Evolutionary conservation across 2,888 invertebrate species (phyloP).

Genomic region (Labia minor): DNA sequence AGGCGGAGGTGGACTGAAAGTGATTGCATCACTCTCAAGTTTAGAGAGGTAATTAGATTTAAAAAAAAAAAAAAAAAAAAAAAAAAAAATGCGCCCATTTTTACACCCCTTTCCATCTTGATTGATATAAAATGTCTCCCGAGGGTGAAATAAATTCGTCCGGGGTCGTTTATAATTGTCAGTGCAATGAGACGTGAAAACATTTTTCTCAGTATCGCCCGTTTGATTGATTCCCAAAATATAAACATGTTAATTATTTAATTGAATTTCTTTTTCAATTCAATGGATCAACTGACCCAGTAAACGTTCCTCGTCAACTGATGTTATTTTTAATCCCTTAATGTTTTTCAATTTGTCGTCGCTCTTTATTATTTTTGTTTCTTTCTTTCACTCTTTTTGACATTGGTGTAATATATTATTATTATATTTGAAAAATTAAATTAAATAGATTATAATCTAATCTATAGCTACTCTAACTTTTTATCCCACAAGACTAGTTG

Average conservation of each 20-base stretch:
- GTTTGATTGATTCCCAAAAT: neutral
- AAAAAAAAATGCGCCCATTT: neutral
- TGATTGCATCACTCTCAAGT: constrained; percentile 4
- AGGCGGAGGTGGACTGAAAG: neutral
- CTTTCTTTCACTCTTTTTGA: no score
- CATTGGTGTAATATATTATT: no score
- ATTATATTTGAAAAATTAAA: no score
- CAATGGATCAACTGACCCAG: no score
- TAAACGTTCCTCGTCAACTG: no score
- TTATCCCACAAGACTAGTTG: no score
- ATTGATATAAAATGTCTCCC: constrained; percentile 13
- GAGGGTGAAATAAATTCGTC: neutral
- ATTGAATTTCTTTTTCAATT: neutral
- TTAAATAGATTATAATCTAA: no score
- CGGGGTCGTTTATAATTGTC: neutral
- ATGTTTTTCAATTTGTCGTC: no score
- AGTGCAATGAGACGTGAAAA: neutral
- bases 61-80: constrained; percentile 1
- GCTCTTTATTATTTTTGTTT: no score
- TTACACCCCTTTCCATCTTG: neutral
- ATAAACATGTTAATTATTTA: neutral
- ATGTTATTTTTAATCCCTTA: no score
- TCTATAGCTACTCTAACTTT: no score
- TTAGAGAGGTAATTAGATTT: constrained; percentile 3
- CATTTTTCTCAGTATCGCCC: neutral